A percentile compares a stretch with the other conserved stretches of the same genome.
Evolutionary conservation across 2,888 invertebrate genomes (phyloP).

Genomic region (Apamea epomidion): DNA sequence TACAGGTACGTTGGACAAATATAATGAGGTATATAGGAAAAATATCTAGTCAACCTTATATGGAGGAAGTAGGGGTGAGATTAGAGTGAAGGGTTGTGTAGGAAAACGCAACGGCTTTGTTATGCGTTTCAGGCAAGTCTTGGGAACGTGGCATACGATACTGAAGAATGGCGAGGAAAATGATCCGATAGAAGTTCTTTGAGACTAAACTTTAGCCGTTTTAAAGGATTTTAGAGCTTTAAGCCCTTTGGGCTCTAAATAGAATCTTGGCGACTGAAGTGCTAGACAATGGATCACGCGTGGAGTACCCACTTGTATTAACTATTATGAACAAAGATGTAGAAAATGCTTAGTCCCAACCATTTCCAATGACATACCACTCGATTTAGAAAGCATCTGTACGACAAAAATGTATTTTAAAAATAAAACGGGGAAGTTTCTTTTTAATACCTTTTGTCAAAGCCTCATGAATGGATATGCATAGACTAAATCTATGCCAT

Average conservation of each 20-base stretch:
- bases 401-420: no score
- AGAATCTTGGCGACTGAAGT: not conserved
- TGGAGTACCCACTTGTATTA: no score
- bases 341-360: no score
- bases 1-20: constrained; percentile 68
- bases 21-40: constrained; percentile 48
- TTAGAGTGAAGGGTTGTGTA: constrained; percentile 42
- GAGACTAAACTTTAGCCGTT: not conserved
- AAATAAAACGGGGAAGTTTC: no score
- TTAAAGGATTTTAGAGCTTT: not conserved
- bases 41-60: constrained; percentile 39
- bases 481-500: no score
- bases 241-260: not conserved
- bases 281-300: not conserved
- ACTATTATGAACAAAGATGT: no score
- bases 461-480: no score
- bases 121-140: constrained; percentile 69
- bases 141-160: constrained; percentile 62
- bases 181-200: not conserved
- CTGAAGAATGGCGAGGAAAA: constrained; percentile 26
- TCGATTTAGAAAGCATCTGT: no score
- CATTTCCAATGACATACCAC: no score
- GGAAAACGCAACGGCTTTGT: constrained; percentile 65
- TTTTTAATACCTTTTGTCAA: no score
- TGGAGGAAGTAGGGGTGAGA: constrained; percentile 42